These are phyloP conservation scores for Clivina fossor DNA, from an alignment of 2,888 invertebrate species.

Conservation along the genomic window DNA sequence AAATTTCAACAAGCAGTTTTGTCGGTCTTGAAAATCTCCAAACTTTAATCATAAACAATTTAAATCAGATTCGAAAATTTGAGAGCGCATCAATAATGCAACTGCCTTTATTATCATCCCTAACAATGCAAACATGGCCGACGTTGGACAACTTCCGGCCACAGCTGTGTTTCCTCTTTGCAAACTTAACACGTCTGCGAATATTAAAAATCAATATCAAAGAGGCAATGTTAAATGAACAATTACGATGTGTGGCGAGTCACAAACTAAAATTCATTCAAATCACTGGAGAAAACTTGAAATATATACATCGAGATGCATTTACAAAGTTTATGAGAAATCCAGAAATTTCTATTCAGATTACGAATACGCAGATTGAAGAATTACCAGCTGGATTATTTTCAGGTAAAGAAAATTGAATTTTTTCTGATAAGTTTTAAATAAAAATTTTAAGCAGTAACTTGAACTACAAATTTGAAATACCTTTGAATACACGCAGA, in stretches of 20 bases:
- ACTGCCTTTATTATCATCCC: constrained; percentile 68
- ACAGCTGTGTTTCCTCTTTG: constrained; percentile 70
- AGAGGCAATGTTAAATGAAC: constrained; percentile 71
- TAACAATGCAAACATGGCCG: constrained; percentile 75
- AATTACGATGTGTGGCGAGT: constrained; percentile 74
- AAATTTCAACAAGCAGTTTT: constrained; percentile 72
- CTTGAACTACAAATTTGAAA: too few species aligned
- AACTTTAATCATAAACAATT: constrained; percentile 71
- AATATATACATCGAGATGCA: constrained; percentile 73
- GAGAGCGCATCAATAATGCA: constrained; percentile 75
- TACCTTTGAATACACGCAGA: too few species aligned
- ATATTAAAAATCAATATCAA: constrained; percentile 75
- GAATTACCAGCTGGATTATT: constrained; percentile 80
- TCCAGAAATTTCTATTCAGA: constrained; percentile 75
- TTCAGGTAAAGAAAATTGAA: too few species aligned
- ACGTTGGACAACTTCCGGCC: constrained; percentile 63
- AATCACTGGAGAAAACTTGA: constrained; percentile 74
- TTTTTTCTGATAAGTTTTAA: too few species aligned
- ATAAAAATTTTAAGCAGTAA: too few species aligned
- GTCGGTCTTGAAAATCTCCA: constrained; percentile 70
- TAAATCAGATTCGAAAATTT: constrained; percentile 71
- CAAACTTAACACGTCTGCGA: constrained; percentile 71
- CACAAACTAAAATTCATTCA: constrained; percentile 78
- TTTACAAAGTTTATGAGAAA: constrained; percentile 73
- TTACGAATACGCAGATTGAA: constrained; percentile 74